Base-by-base conservation (phyloP, 2,797 vertebrate species). In the Pristis pectinata region DNA sequence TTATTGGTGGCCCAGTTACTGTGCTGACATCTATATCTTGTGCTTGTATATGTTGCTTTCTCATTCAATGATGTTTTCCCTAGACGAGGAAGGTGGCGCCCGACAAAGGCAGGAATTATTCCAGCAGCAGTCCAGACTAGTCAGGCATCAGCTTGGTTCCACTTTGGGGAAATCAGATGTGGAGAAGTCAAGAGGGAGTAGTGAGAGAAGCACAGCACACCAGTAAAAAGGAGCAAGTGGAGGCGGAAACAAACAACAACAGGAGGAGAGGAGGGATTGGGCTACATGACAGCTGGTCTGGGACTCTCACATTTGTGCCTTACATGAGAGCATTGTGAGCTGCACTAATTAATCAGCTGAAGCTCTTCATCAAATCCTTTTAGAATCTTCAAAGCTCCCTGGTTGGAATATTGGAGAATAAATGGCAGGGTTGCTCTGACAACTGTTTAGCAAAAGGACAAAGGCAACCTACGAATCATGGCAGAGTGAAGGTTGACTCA, bases 321-420 rank as follows among this genome's bases (percentile, higher is more conserved):
- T n/a, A 61, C 85, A 64, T n/a, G 34, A 30, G 85, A 61, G 56
- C 59, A 37, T 64, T 61, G 30, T 0, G 59, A 61, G 34, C 15
- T 89, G 85, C 56, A 89, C 34, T 89, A 89, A 89, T 89, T 64
- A 89, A 89, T 37, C 56, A 89, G 30, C 56, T 61, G 85, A 89
- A 37, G 56, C 85, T 56, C 83, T n/a, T 89, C 85, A 59, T 61
- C 5, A 34, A 9, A 6, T 89, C 85, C 56, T 89, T 89, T 9
- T 85, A 89, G 85, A 89, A 89, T 89, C 34, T 89, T 19, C 34
- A 89, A n/a, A 37, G 34, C 53, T 89, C 85, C 34, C 85, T 61
- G 34, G 30, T 9, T 37, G 85, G 17, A 64, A 89, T 89, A 59
- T 59, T 64, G 56, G 56, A 89, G 56, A 61, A 34, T 61, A 89